Conservation (phyloP, 2,888 invertebrate genomes). For the Phlogophora meticulosa region DNA sequence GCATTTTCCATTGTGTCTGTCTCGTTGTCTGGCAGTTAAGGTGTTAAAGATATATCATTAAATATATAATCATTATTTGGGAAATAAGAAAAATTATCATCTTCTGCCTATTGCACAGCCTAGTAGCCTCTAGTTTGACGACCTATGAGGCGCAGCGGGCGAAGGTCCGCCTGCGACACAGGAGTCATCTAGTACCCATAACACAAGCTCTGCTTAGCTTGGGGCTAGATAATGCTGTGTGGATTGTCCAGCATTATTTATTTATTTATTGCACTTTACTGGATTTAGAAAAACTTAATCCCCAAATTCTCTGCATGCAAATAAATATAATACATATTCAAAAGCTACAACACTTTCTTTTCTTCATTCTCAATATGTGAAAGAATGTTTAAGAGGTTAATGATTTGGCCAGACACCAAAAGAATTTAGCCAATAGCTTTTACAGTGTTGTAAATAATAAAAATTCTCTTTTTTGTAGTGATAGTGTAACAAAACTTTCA, state of each 20-base stretch:
- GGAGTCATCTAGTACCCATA: no score
- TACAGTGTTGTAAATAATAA: conserved; percentile 49
- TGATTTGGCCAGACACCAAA: conserved; percentile 62
- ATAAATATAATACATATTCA: conserved; percentile 6
- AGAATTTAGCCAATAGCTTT: conserved; percentile 40
- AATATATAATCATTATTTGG: neutral
- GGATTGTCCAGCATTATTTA: no score
- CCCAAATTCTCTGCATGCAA: neutral
- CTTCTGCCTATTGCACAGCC: neutral
- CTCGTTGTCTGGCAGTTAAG: no score
- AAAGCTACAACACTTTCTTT: conserved; percentile 22
- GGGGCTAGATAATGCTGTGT: no score
- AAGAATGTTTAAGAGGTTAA: conserved; percentile 53
- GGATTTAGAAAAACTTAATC: neutral
- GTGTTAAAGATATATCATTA: no score
- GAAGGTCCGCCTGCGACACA: no score
- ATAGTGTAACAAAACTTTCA: conserved; percentile 62
- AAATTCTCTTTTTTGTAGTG: conserved; percentile 37
- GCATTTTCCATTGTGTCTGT: no score
- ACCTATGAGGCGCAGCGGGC: no score
- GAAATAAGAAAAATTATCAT: neutral
- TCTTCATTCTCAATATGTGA: conserved; percentile 12
- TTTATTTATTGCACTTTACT: neutral
- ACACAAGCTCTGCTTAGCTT: no score
- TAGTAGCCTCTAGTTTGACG: no score